Base-by-base conservation (phyloP, 1,140 invertebrate genomes). In the Zaprionus ghesquierei region DNA sequence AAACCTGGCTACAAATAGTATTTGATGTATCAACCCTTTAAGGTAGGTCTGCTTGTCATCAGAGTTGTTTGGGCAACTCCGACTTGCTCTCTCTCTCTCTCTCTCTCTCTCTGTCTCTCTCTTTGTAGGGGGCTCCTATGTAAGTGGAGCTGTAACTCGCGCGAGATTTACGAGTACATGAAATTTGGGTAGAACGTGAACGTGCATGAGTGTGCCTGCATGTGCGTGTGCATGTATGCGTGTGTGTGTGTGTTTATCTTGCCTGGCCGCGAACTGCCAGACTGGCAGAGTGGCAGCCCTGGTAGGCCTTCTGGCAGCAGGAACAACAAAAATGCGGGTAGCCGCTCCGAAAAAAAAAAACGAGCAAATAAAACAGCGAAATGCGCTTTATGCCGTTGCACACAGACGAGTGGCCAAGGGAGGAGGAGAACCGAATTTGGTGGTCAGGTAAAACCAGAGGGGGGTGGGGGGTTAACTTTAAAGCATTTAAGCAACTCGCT, bases 161-260 rank as follows among this genome's bases (percentile, higher is more conserved):
- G 75, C 82, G 79, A 86, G 82, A 86, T 86, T 86, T 86, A 86
- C 82, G 82, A 87, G 78, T 72, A 65, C 75, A 84, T 86, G 71
- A 79, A 82, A 82, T 87, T 86, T 51, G 82, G 69, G 60, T 75
- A 78, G 65, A 85, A 78, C 77, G 81, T 76, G 87, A 87, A 87
- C 82, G 82, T 72, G 79, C 79, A 81, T 85, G 73, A 80, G 33
- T 38, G 4, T 20, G 1, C 35, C n/a, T 74, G 31, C 38, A 5
- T 55, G 5, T 18, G 20, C 18, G 15, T 33, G 50, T 64, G 12
- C 54, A 29, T 55, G n/a, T 18, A n/a, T 51, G 38, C 46, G 35
- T 64, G n/a, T 31, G 51, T 38, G 29, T 64, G 41, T 68, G 53
- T 87, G 82, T 87, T 86, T 86, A 86, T 86, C 82, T 86, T 86